phyloP scores from a whole-genome alignment of 2,113 vertebrate species.

The Paedocypris sp. region DNA sequence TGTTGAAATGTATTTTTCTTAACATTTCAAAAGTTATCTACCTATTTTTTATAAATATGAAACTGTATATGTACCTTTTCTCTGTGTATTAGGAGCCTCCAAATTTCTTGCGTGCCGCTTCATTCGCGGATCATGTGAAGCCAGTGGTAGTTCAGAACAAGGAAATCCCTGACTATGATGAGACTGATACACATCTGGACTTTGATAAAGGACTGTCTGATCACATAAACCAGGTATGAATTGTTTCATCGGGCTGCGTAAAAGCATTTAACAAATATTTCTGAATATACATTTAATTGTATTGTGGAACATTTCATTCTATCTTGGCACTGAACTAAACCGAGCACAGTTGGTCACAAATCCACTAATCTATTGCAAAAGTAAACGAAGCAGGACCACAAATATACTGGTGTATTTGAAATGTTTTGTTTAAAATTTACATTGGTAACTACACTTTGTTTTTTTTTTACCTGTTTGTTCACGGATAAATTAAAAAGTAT shows the following conservation, averaged over 20 bases:
- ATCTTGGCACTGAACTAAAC: too few relatives aligned
- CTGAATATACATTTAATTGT: not conserved
- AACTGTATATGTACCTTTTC: not conserved
- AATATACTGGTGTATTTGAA: too few relatives aligned
- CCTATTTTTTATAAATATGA: not conserved
- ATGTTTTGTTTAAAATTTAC: too few relatives aligned
- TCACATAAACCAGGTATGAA: not conserved
- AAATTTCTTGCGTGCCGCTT: slow-evolving; percentile 87
- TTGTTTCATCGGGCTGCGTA: too few relatives aligned
- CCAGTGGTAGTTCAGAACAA: slow-evolving; percentile 75
- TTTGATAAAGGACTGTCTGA: not conserved
- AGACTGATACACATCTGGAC: slow-evolving; percentile 42
- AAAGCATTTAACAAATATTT: too few relatives aligned
- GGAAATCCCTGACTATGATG: slow-evolving; percentile 38
- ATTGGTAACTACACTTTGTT: too few relatives aligned
- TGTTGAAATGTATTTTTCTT: not conserved
- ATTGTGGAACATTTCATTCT: too few relatives aligned
- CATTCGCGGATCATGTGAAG: slow-evolving; percentile 80
- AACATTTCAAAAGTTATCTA: not conserved
- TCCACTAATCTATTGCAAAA: too few relatives aligned
- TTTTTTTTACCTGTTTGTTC: too few relatives aligned
- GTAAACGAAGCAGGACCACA: too few relatives aligned
- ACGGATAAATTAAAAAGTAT: too few relatives aligned
- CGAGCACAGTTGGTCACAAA: too few relatives aligned
- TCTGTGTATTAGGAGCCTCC: slow-evolving; percentile 68